These are phyloP conservation scores for Dasysyrphus albostriatus DNA, from an alignment of 2,888 invertebrate species.

Conservation along the genomic window DNA sequence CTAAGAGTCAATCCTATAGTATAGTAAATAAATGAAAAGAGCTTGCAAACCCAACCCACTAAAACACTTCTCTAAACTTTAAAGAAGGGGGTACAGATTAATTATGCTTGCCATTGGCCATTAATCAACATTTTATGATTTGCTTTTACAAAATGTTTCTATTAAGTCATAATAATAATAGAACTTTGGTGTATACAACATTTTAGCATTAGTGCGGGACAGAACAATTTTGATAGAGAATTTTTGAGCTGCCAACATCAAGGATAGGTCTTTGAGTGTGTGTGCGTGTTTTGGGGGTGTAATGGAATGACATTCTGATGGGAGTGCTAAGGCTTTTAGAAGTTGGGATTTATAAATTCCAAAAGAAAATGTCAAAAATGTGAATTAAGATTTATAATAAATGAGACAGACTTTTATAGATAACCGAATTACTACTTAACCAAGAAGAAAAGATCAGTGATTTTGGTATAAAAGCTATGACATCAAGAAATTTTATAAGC, in stretches of 20 bases:
- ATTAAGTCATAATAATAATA: conserved; percentile 67
- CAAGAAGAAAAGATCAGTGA: not conserved
- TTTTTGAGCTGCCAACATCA: not conserved
- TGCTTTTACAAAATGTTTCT: conserved; percentile 41
- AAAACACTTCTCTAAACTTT: not conserved
- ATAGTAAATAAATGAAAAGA: conserved; percentile 35
- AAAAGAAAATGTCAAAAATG: conserved; percentile 54
- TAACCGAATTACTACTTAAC: not conserved
- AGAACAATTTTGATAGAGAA: conserved; percentile 15
- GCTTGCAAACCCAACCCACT: conserved; percentile 41
- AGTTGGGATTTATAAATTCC: conserved; percentile 36
- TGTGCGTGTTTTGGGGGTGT: conserved; percentile 17
- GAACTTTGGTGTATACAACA: conserved; percentile 61
- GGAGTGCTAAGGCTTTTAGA: conserved; percentile 51
- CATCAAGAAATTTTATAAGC: not conserved
- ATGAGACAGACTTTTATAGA: not conserved
- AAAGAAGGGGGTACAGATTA: conserved; percentile 41
- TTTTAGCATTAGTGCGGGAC: conserved; percentile 62
- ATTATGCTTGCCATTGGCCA: conserved; percentile 59
- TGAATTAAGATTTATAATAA: not conserved
- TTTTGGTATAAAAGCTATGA: not conserved
- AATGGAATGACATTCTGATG: conserved; percentile 33
- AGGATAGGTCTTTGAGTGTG: conserved; percentile 43
- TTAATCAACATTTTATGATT: conserved; percentile 65
- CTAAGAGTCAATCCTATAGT: conserved; percentile 55